phyloP scores from a whole-genome alignment of 2,888 invertebrate species.

The Euplagia quadripunctaria region DNA sequence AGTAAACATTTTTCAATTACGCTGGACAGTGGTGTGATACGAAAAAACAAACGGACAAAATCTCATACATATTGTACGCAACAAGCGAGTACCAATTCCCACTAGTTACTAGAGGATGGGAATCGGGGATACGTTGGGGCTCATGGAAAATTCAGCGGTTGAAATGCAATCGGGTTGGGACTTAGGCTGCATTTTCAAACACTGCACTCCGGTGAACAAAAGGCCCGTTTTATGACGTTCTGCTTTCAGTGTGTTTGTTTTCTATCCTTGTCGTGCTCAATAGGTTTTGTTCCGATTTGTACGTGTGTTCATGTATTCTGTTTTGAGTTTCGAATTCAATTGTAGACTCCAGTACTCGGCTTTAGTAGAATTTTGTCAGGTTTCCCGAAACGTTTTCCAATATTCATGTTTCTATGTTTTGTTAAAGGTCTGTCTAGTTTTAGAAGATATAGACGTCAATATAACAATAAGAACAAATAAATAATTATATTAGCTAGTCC shows the following conservation, averaged over 20 bases:
- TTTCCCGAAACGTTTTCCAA: neutral
- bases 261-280: constrained; percentile 38
- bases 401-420: neutral
- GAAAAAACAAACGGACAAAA: constrained; percentile 81
- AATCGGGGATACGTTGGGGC: constrained; percentile 59
- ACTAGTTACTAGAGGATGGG: constrained; percentile 77
- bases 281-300: constrained; percentile 31
- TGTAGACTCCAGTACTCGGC: constrained; percentile 19
- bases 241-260: constrained; percentile 62
- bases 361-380: constrained; percentile 4
- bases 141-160: constrained; percentile 81
- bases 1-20: constrained; percentile 79
- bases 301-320: constrained; percentile 12
- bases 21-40: constrained; percentile 68
- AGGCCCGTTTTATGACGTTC: constrained; percentile 59
- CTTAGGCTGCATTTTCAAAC: constrained; percentile 73
- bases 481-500: no score
- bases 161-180: constrained; percentile 81
- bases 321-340: constrained; percentile 12
- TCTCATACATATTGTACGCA: constrained; percentile 82
- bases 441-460: neutral
- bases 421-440: neutral
- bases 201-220: constrained; percentile 68
- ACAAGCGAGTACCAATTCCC: constrained; percentile 81
- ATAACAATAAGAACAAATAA: no score